phyloP scores from a whole-genome alignment of 2,113 vertebrate species.

The Xerus inauris region DNA sequence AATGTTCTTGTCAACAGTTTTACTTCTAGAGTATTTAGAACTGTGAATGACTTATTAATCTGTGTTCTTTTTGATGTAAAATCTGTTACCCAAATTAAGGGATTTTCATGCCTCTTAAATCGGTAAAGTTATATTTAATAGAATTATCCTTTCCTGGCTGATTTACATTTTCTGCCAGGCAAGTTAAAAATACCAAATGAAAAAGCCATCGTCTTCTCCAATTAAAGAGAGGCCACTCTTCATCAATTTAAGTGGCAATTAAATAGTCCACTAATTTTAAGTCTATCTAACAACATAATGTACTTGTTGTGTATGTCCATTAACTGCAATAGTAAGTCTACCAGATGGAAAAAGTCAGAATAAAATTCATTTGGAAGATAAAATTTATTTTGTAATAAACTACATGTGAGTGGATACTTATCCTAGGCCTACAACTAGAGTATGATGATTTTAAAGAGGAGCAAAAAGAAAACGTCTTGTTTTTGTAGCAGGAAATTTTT shows the following conservation, averaged over 20 bases:
- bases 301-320: not conserved
- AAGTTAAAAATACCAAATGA: conserved; percentile 34
- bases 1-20: not conserved
- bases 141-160: conserved; percentile 23
- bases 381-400: not conserved
- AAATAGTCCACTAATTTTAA: conserved; percentile 56
- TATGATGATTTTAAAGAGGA: not conserved
- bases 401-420: not conserved
- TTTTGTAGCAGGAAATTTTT: not conserved
- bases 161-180: conserved; percentile 13
- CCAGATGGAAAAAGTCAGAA: conserved; percentile 43
- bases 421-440: not conserved
- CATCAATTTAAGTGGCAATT: conserved; percentile 39
- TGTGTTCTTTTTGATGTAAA: not conserved
- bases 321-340: not conserved
- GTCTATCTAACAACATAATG: conserved; percentile 44
- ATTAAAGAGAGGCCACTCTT: conserved; percentile 10
- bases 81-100: not conserved
- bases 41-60: not conserved
- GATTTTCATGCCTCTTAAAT: conserved; percentile 13
- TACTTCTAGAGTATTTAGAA: conserved; percentile 3
- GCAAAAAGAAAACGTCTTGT: not conserved
- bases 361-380: conserved; percentile 19
- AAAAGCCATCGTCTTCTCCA: not conserved
- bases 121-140: conserved; percentile 46